These are phyloP conservation scores for Philhelius pedissequus DNA, from an alignment of 2,888 invertebrate genomes.

Conservation along the genomic window DNA sequence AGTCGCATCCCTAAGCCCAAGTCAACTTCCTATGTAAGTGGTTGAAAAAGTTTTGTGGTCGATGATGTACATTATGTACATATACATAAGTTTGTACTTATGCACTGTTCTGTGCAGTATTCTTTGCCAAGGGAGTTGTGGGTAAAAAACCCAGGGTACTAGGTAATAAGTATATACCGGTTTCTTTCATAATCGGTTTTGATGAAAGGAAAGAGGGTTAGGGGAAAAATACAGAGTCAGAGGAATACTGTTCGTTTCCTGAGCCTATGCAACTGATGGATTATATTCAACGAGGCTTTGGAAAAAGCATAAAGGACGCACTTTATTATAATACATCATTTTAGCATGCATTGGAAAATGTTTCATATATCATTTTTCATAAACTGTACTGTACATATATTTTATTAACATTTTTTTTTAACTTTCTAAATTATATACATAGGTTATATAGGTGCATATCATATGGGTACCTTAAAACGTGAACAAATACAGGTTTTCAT, in stretches of 20 bases:
- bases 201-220: neutral
- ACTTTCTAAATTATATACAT: no score
- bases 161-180: no score
- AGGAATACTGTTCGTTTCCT: constrained; percentile 13
- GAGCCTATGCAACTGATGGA: neutral
- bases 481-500: no score
- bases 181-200: constrained; percentile 59
- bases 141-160: constrained; percentile 12
- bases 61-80: no score
- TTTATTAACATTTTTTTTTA: neutral
- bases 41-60: constrained; percentile 48
- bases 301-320: constrained; percentile 52
- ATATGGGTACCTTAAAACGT: no score
- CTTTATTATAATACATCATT: constrained; percentile 60
- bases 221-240: neutral
- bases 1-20: neutral
- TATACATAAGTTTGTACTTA: neutral
- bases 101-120: no score
- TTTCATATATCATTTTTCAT: neutral
- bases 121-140: constrained; percentile 14
- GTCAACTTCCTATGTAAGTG: constrained; percentile 43
- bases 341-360: constrained; percentile 55
- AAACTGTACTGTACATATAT: neutral
- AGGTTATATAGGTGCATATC: no score
- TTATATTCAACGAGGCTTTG: constrained; percentile 17